Percentiles rank a stretch among this genome's conserved stretches.
Evolutionary conservation across 2,113 vertebrate genomes (phyloP).

Genomic region (Ramphastos sulfuratus): DNA sequence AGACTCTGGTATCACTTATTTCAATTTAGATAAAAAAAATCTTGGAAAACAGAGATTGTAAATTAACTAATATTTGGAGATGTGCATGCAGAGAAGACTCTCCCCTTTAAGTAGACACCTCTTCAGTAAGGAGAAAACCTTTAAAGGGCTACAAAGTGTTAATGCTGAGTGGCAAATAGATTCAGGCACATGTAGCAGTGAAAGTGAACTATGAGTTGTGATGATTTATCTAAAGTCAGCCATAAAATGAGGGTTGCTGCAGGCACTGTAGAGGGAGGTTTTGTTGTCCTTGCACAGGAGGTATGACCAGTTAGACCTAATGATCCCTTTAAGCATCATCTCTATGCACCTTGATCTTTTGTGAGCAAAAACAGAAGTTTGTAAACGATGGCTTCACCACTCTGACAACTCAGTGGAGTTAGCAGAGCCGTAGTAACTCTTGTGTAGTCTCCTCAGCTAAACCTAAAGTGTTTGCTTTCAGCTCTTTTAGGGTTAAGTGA

Average conservation of each 20-base stretch:
- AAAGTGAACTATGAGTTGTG: background rate
- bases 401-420: background rate
- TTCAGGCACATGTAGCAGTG: background rate
- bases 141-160: background rate
- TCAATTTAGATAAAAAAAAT: background rate
- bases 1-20: background rate
- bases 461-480: background rate
- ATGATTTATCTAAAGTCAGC: background rate
- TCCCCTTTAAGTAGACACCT: background rate
- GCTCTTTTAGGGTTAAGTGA: background rate
- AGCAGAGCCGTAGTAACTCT: background rate
- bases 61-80: background rate
- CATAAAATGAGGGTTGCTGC: background rate
- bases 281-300: background rate
- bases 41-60: background rate
- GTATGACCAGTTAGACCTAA: background rate
- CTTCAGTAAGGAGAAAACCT: background rate
- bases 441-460: background rate
- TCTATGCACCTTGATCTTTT: background rate
- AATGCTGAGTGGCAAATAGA: background rate
- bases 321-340: background rate
- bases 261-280: background rate
- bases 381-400: background rate
- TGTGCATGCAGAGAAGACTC: background rate
- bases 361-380: background rate